Base-by-base conservation (phyloP, 2,888 invertebrate species). In the Mesoligia furuncula region DNA sequence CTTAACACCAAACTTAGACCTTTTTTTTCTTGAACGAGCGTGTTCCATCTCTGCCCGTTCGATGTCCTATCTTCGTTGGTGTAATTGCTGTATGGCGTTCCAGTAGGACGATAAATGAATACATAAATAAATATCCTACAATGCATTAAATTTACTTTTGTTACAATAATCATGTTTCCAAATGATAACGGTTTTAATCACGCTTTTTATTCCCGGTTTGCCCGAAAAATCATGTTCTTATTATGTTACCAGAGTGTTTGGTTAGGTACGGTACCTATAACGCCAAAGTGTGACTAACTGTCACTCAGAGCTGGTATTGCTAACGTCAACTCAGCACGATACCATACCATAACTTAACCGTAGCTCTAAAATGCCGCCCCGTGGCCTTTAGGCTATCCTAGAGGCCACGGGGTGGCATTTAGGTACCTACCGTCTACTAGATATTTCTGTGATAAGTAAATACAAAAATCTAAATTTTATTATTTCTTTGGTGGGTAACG, bases 321-420 rank as follows among this genome's bases (percentile, higher is more conserved):
- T 20, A 75, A 42, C n/a, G 48, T 66, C 31, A 66, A n/a, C 20
- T 51, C 48, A 42, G 59, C 66, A 42, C 15, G 48, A 74, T 39
- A 68, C 57, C n/a, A 70, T 15, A 17, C 17, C 31, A 17, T 31
- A 72, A 20, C 17, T 31, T n/a, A 45, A 9, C 17, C 31, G 13
- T 36, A 48, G 31, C 17, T 13, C 31, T 15, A 31, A 42, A 67
- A 57, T 36, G 11, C 17, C 31, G 31, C 42, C 39, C 31, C n/a
- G 8, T 61, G 61, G 61, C 61, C 20, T 36, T 20, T 72, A 27
- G 9, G 13, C 4, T 11, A n/a, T 11, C 11, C 54, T n/a, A 57
- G 54, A 11, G n/a, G 54, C n/a, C 54, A n/a, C n/a, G n/a, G 54
- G 54, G n/a, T 5, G 54, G 4, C 24, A n/a, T n/a, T 57, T 54